Evolutionary conservation across 2,113 vertebrate species (phyloP).

Genomic region (Mohoua ochrocephala): DNA sequence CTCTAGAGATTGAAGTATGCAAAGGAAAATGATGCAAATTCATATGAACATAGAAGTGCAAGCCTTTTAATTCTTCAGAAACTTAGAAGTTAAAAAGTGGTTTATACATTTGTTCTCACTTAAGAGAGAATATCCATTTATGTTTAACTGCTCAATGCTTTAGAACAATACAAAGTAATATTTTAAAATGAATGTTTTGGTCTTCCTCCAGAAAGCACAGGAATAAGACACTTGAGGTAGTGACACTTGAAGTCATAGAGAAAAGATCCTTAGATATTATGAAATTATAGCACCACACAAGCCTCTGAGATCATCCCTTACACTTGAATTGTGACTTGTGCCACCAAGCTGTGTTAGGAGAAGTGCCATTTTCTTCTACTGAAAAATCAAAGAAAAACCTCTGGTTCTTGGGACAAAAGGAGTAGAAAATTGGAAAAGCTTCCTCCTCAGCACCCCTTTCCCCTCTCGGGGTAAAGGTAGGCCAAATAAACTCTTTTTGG

Average conservation of each 20-base stretch:
- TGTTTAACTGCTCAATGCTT: not conserved
- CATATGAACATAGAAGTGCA: not conserved
- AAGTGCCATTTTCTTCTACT: not conserved
- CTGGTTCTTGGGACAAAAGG: not conserved
- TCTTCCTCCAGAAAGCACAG: not conserved
- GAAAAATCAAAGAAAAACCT: not conserved
- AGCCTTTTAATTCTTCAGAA: not conserved
- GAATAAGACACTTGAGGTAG: not conserved
- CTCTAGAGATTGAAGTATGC: not conserved
- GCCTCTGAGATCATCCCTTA: not conserved
- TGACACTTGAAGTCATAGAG: not conserved
- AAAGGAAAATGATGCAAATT: not conserved
- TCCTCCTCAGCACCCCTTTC: accelerated
- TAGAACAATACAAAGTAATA: not conserved
- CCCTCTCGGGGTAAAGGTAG: accelerated
- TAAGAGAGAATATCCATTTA: not conserved
- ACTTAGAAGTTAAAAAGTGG: not conserved
- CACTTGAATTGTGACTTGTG: accelerated
- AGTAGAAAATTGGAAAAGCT: not conserved
- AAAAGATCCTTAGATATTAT: not conserved
- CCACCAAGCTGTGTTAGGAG: not conserved
- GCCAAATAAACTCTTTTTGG: not conserved
- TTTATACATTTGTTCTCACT: not conserved
- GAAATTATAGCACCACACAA: not conserved
- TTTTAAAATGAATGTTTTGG: not conserved